Base-by-base conservation (phyloP, 2,888 invertebrate genomes). In the Cyrtodaria siliqua region DNA sequence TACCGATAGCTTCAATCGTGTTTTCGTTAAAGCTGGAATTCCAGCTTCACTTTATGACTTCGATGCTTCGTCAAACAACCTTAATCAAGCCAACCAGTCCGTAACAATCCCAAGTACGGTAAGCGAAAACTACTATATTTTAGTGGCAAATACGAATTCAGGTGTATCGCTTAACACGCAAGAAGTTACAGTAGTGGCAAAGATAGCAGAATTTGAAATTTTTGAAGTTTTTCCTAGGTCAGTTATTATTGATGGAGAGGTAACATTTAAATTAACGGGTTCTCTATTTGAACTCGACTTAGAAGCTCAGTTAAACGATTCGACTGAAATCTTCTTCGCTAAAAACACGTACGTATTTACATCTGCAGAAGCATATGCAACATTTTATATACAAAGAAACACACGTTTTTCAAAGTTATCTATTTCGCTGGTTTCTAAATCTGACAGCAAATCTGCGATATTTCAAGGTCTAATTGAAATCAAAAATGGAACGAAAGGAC, bases 161-260 rank as follows among this genome's bases (percentile, higher is more conserved):
- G 8, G 18, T 20, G 2, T 40, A 1, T 14, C 16, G 12, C 24
- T 16, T 27, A 4, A 1, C 2, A 16, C 26, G 18, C 47, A 60
- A 18, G 33, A 53, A 12, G 4, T 78, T 14, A 50, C 47, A 0
- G 9, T 78, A 20, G 24, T 20, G 16, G 70, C 60, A 0, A 69
- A 61, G 24, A 40, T 70, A 20, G 78, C 78, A 8, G 53, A 26
- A 49, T 74, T 78, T 66, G 78, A 78, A 67, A 70, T 78, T 9
- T 16, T 66, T 1, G 40, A 47, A 1, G 18, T 63, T 9, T 66
- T 24, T 47, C 78, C 78, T 26, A 33, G 16, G 14, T 38, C 9
- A 26, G 40, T 57, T 3, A n/a, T 69, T 1, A n/a, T 53, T 0
- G 40, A 57, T 40, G 66, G 64, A 29, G 49, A 69, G n/a, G 49